These are phyloP conservation scores for Harpalus rubripes DNA, from an alignment of 2,888 invertebrate genomes.

Conservation along the genomic window DNA sequence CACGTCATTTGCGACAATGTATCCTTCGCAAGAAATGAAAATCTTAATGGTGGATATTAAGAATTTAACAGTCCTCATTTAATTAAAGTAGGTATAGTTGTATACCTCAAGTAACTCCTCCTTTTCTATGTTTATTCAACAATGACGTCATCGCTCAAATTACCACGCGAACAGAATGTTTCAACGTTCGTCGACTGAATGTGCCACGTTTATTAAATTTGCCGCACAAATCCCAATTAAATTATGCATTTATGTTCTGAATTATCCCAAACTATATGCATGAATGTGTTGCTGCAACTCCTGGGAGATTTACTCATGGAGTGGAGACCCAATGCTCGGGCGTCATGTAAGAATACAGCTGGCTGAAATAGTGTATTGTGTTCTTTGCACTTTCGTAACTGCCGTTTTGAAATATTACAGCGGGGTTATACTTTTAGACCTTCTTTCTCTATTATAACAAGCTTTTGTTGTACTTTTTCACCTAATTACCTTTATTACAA, in stretches of 20 bases:
- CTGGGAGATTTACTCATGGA: constrained; percentile 34
- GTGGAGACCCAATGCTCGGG: neutral
- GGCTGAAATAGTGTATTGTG: constrained; percentile 30
- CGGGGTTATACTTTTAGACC: constrained; percentile 17
- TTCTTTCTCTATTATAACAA: constrained; percentile 30
- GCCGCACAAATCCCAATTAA: constrained; percentile 72
- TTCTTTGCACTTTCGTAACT: constrained; percentile 55
- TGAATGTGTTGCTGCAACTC: constrained; percentile 40
- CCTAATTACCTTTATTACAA: constrained; percentile 46
- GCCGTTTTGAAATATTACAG: constrained; percentile 40
- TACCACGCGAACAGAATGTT: constrained; percentile 52
- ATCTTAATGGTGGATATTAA: constrained; percentile 2
- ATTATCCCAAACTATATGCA: constrained; percentile 58
- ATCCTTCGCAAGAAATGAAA: neutral
- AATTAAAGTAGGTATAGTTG: constrained; percentile 31
- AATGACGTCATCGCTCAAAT: constrained; percentile 31
- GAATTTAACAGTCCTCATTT: constrained; percentile 14
- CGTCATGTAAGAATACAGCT: neutral
- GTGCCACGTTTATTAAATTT: constrained; percentile 70
- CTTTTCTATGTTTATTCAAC: constrained; percentile 35
- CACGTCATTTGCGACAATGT: neutral
- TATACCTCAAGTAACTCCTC: constrained; percentile 33
- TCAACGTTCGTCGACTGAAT: constrained; percentile 16
- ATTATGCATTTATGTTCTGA: constrained; percentile 71
- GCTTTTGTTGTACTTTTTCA: constrained; percentile 45